Conservation (phyloP, 2,888 invertebrate species). For the Dolomedes plantarius region DNA sequence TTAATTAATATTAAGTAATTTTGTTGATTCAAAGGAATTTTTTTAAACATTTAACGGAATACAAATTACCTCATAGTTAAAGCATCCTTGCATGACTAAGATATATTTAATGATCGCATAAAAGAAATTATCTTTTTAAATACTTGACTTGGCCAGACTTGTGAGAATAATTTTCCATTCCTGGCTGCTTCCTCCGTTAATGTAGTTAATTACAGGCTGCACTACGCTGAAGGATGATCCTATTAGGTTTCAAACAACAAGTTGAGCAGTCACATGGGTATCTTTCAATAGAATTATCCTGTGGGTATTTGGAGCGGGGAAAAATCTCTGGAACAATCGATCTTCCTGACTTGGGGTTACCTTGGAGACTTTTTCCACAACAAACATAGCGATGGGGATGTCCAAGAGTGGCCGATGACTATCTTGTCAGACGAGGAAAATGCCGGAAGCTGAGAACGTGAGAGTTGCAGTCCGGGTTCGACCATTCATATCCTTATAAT, state of each 20-base stretch:
- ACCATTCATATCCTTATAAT: conserved; percentile 78
- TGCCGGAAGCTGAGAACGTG: conserved; percentile 77
- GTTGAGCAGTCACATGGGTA: neutral
- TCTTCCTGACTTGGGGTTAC: conserved; percentile 22
- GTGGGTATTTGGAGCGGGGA: conserved; percentile 9
- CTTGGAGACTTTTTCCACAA: conserved; percentile 50
- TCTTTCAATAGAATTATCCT: neutral
- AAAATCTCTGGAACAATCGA: conserved; percentile 24
- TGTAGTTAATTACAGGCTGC: too few species aligned
- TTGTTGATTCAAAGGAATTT: too few species aligned
- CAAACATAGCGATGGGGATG: conserved; percentile 54
- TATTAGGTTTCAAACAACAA: neutral
- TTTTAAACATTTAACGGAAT: too few species aligned
- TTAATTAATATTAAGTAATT: too few species aligned
- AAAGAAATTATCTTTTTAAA: too few species aligned
- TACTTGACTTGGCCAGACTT: too few species aligned
- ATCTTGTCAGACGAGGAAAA: conserved; percentile 28
- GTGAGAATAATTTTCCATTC: too few species aligned
- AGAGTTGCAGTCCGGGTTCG: conserved; percentile 80
- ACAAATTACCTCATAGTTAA: too few species aligned
- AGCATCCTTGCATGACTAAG: too few species aligned
- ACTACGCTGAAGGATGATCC: too few species aligned
- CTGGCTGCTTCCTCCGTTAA: too few species aligned
- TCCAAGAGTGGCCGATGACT: conserved; percentile 26
- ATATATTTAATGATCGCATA: too few species aligned